These are phyloP conservation scores for Sciaenops ocellatus DNA, from an alignment of 2,797 vertebrate species.

Conservation along the genomic window DNA sequence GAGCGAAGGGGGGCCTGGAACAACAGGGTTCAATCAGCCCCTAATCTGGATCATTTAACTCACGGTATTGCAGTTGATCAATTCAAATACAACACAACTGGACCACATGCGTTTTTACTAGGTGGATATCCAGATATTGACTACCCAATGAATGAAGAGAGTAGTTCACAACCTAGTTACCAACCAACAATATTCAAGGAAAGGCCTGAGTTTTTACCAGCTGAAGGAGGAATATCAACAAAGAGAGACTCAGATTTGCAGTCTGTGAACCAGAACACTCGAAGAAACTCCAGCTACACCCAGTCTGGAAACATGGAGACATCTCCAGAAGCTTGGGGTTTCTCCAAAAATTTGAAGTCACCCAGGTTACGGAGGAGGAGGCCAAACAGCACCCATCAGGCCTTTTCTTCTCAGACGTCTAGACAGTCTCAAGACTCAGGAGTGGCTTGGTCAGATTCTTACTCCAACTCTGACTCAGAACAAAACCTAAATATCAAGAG, in stretches of 20 bases:
- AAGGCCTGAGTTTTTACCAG: constrained; percentile 5
- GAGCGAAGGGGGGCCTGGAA: constrained; percentile 61
- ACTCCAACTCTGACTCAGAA: constrained; percentile 73
- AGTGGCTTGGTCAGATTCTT: constrained; percentile 19
- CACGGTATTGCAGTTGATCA: constrained; percentile 12
- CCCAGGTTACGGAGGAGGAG: constrained; percentile 72
- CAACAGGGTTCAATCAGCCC: constrained; percentile 13
- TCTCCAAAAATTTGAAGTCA: constrained; percentile 71
- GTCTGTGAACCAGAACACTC: constrained; percentile 23
- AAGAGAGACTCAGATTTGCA: constrained; percentile 43
- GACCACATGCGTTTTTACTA: constrained; percentile 39
- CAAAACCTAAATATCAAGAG: constrained; percentile 48
- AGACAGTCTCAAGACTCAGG: constrained; percentile 11
- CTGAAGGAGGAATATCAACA: constrained; percentile 11
- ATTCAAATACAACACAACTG: constrained; percentile 32
- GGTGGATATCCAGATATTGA: constrained; percentile 74
- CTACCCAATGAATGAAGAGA: constrained; percentile 60
- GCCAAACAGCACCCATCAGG: constrained; percentile 50
- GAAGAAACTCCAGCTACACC: constrained; percentile 44
- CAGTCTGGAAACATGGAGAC: constrained; percentile 52
- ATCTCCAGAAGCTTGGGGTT: constrained; percentile 39
- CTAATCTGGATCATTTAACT: constrained; percentile 29
- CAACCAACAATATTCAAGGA: constrained; percentile 19
- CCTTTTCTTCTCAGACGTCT: background rate
- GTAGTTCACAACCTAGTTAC: constrained; percentile 17